Base-by-base conservation (phyloP, 1,140 invertebrate genomes). In the Mizuhopecten yessoensis region DNA sequence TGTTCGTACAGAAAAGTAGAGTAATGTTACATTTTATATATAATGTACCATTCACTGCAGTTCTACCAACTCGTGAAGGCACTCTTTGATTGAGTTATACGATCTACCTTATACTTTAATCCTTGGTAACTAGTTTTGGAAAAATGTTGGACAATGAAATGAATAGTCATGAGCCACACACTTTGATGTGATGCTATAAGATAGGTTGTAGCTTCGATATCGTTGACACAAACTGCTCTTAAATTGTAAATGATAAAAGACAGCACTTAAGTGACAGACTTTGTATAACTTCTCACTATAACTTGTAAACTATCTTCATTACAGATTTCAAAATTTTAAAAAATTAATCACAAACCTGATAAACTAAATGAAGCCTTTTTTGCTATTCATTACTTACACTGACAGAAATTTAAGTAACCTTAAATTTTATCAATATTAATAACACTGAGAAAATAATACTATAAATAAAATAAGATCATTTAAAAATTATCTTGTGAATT, bases 31-130 rank as follows among this genome's bases (percentile, higher is more conserved):
- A 29, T 29, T 75, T 75, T 75, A 75, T 75, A 75, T 75, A 75
- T 75, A 75, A 75, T 75, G 57, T 75, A 75, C 57, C 57, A 75
- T 75, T 75, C 57, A 75, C 57, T 75, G 5, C 5, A 75, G 57
- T 75, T 75, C 29, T 75, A 75, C 57, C n/a, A 75, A 75, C 57
- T 75, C 57, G 57, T 75, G 57, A 75, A 75, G 29, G 57, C n/a
- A 75, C 57, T 75, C 57, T 75, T 29, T 75, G 57, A 75, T 75
- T 75, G 57, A n/a, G 57, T 29, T 75, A 75, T 75, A 75, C 29
- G 57, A 75, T 75, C 57, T 29, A 75, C 23, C 57, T 75, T 75
- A 75, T 75, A 75, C 57, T 29, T 75, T 75, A 75, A 75, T 75
- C 57, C 57, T 5, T n/a, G 17, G n/a, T n/a, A 29, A 75, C 23